A percentile compares a stretch with the other conserved stretches of the same genome.
Conservation (phyloP, 2,888 invertebrate species). For the Ceraclea dissimilis region DNA sequence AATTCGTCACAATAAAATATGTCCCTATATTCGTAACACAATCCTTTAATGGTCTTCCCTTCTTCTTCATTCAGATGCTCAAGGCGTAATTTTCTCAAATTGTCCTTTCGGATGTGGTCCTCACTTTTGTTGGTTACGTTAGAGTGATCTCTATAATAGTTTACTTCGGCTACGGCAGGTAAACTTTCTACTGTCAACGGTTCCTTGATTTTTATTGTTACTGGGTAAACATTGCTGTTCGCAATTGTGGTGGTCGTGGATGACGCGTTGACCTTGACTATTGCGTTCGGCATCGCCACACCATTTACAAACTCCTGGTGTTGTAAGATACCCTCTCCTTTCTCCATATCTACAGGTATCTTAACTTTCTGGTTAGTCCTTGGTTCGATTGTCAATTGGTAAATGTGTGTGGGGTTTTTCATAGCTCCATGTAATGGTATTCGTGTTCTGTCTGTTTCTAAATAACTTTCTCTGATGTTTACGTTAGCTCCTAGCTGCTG, state of each 20-base stretch:
- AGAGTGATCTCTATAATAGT: neutral
- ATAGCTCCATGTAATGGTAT: neutral
- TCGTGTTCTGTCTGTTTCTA: neutral
- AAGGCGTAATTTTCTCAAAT: neutral
- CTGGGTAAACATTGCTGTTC: neutral
- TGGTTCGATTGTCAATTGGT: neutral
- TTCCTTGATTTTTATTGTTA: neutral
- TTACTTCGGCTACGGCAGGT: neutral
- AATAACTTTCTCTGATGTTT: neutral
- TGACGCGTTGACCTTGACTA: neutral
- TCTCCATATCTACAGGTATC: neutral
- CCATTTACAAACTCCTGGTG: neutral
- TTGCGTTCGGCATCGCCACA: neutral
- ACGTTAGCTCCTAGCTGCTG: neutral
- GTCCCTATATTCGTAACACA: constrained; percentile 20
- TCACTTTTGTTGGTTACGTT: neutral
- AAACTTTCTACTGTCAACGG: neutral
- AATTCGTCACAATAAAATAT: constrained; percentile 28
- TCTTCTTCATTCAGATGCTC: constrained; percentile 28
- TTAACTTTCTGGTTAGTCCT: neutral
- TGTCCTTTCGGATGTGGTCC: neutral
- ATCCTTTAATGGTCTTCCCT: constrained; percentile 25
- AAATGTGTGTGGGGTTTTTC: neutral
- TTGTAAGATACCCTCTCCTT: neutral
- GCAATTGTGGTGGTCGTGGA: neutral